Percentiles rank a stretch among this genome's conserved stretches.
These are phyloP conservation scores for Gryllus longicercus DNA, from an alignment of 2,888 invertebrate genomes.

Conservation along the genomic window DNA sequence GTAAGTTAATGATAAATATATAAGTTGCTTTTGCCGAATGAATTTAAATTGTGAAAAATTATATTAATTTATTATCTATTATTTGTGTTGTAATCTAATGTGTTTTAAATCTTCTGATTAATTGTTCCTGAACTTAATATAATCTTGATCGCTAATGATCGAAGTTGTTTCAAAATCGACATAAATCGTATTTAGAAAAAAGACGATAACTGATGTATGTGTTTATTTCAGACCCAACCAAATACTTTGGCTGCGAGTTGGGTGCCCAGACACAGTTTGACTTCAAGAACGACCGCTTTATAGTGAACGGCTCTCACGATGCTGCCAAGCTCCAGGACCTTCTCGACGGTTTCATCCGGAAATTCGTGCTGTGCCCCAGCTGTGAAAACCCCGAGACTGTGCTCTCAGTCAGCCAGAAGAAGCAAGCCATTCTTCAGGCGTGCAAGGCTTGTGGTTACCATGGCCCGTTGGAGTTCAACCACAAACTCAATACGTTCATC, in stretches of 20 bases:
- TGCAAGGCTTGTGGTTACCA: slow-evolving; percentile 99
- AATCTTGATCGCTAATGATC: too few species aligned
- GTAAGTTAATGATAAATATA: too few species aligned
- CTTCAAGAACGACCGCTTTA: slow-evolving; percentile 97
- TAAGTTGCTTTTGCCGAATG: too few species aligned
- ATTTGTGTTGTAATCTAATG: background rate
- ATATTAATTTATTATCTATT: background rate
- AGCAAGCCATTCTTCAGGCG: slow-evolving; percentile 86
- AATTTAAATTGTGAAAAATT: background rate
- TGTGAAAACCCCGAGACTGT: slow-evolving; percentile 99
- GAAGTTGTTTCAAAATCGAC: too few species aligned
- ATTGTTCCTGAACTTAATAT: background rate
- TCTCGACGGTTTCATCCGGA: slow-evolving; percentile 90
- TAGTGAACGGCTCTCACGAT: slow-evolving; percentile 99
- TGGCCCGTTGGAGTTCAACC: slow-evolving; percentile 85
- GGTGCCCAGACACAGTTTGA: slow-evolving; percentile 99
- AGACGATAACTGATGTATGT: background rate
- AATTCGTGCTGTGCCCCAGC: slow-evolving; percentile 87
- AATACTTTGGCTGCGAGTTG: slow-evolving; percentile 98
- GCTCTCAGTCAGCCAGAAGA: slow-evolving; percentile 81
- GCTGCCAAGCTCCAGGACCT: slow-evolving; percentile 93
- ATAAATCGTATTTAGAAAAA: too few species aligned
- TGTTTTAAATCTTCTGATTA: background rate
- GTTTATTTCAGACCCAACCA: slow-evolving; percentile 71
- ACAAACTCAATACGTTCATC: slow-evolving; percentile 97